A percentile compares a stretch with the other conserved stretches of the same genome.
Conservation (phyloP, 2,113 vertebrate species). For the Elaphurus davidianus region DNA sequence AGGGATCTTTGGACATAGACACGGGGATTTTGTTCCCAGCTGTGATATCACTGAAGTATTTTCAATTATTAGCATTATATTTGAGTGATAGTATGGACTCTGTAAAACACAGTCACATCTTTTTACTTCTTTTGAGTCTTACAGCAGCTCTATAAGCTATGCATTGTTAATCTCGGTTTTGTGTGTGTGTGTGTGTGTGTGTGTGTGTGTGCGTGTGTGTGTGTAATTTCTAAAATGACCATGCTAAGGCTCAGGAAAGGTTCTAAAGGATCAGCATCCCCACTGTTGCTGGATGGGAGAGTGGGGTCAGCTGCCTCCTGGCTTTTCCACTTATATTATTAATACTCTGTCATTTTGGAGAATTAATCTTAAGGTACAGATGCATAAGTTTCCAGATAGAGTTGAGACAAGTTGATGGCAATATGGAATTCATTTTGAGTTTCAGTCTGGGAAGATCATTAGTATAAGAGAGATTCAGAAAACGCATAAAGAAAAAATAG, state of each 20-base stretch:
- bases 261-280: background rate
- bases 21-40: background rate
- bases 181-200: background rate
- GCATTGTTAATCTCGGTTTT: background rate
- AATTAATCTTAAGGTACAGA: background rate
- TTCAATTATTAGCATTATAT: background rate
- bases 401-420: background rate
- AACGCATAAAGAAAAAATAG: background rate
- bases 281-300: too few species aligned
- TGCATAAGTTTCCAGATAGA: background rate
- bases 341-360: background rate
- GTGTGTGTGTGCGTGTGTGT: background rate
- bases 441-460: background rate
- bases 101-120: background rate
- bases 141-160: background rate
- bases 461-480: background rate
- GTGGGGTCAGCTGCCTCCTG: background rate
- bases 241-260: background rate
- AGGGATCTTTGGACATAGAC: background rate
- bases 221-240: background rate
- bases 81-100: background rate
- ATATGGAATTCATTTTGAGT: background rate
- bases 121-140: background rate
- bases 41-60: background rate
- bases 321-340: background rate